Evolutionary conservation across 2,113 vertebrate genomes (phyloP).

Genomic region (Varanus salvator): DNA sequence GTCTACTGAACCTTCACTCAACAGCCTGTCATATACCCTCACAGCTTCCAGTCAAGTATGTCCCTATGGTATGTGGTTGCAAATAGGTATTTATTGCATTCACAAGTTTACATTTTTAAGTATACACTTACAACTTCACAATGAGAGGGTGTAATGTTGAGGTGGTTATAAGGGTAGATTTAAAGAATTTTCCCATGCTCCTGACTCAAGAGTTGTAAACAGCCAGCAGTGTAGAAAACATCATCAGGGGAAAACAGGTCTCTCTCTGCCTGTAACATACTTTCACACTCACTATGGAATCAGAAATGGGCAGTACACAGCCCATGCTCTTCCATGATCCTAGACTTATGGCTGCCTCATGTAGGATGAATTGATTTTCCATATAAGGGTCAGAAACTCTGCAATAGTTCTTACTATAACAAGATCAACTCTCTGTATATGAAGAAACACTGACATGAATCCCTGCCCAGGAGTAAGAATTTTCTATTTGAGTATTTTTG

Average conservation of each 20-base stretch:
- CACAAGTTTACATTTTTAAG: neutral
- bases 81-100: neutral
- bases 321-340: neutral
- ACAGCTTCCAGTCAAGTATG: neutral
- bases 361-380: neutral
- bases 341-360: neutral
- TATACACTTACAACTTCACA: neutral
- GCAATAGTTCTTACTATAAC: neutral
- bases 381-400: neutral
- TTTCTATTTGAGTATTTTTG: neutral
- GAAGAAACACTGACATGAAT: neutral
- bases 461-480: neutral
- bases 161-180: neutral
- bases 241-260: neutral
- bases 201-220: neutral
- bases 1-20: too few relatives aligned
- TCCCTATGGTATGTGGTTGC: neutral
- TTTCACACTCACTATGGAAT: neutral
- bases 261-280: neutral
- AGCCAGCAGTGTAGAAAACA: neutral
- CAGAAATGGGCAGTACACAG: neutral
- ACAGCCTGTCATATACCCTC: too few relatives aligned
- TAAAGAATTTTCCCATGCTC: neutral
- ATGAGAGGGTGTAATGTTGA: neutral
- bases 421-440: neutral